Evolutionary conservation across 2,888 invertebrate genomes (phyloP), one percentile per base, ranked within the genome.

Genomic region (Sminthurinus aureus): DNA sequence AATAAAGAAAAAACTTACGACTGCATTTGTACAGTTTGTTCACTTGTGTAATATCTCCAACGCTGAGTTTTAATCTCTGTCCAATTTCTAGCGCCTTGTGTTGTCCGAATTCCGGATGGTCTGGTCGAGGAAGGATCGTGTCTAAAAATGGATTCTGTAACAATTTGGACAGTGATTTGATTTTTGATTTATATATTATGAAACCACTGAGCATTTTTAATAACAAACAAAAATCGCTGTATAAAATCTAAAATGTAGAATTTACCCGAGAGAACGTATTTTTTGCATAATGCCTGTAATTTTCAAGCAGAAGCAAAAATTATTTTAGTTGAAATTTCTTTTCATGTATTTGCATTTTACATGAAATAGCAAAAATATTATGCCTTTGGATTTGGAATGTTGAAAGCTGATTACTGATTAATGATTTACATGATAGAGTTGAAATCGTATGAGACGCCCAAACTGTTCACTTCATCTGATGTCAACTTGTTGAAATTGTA

Each of bases 371-470:
- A n/a, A n/a, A n/a, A n/a, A n/a, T n/a, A n/a, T n/a, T n/a, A n/a
- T n/a, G n/a, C n/a, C n/a, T n/a, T n/a, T n/a, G n/a, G n/a, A n/a
- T n/a, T n/a, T n/a, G n/a, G n/a, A n/a, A n/a, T n/a, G n/a, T n/a
- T n/a, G n/a, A n/a, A n/a, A n/a, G n/a, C n/a, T n/a, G n/a, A n/a
- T n/a, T n/a, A n/a, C n/a, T n/a, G n/a, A n/a, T n/a, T n/a, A n/a
- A n/a, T n/a, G n/a, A n/a, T n/a, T n/a, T n/a, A n/a, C n/a, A 99
- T 99, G 88, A 99, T 99, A 26, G 96, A 98, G 89, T 97, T 98
- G 89, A 97, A 99, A 91, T 98, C 99, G 90, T 99, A 99, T 0
- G 95, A 95, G 89, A 97, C 94, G 0, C 97, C 98, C 76, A 99
- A 91, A 0, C 98, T 98, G 90, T 99, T 96, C 18, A 99, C 98